phyloP scores from a whole-genome alignment of 2,113 vertebrate genomes.

The Rhabdornis inornatus region DNA sequence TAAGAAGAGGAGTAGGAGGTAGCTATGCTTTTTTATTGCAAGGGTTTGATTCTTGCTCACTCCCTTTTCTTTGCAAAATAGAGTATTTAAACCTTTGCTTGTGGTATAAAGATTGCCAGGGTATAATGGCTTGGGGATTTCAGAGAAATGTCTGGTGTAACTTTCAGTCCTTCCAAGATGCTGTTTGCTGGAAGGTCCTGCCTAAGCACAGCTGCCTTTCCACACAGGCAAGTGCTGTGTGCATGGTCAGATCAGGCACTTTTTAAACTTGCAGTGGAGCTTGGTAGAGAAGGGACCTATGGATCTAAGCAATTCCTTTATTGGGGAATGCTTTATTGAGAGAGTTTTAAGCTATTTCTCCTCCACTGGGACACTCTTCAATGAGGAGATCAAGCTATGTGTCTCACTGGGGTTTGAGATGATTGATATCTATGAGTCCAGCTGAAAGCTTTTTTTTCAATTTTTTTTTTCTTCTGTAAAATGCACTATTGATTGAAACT shows the following conservation, averaged over 20 bases:
- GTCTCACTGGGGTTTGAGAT: not conserved
- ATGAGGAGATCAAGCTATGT: not conserved
- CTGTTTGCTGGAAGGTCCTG: not conserved
- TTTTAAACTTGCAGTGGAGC: not conserved
- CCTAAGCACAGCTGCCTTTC: not conserved
- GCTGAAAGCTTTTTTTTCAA: not conserved
- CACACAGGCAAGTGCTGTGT: not conserved
- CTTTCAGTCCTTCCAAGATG: not conserved
- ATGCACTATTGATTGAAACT: not conserved
- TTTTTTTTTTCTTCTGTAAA: not conserved
- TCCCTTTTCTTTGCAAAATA: not conserved
- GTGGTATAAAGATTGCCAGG: not conserved
- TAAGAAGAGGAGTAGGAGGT: not conserved
- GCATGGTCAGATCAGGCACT: not conserved
- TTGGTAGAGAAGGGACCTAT: not conserved
- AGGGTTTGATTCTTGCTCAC: not conserved
- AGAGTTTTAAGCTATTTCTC: not conserved
- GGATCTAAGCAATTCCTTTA: not conserved
- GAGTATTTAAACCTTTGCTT: not conserved
- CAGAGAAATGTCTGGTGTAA: not conserved
- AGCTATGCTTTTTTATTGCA: not conserved
- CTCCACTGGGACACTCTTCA: rapidly evolving
- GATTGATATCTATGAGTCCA: not conserved
- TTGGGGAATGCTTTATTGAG: not conserved
- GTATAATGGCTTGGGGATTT: not conserved